phyloP scores from a whole-genome alignment of 1,140 invertebrate genomes.

The Campoletis sonorensis region DNA sequence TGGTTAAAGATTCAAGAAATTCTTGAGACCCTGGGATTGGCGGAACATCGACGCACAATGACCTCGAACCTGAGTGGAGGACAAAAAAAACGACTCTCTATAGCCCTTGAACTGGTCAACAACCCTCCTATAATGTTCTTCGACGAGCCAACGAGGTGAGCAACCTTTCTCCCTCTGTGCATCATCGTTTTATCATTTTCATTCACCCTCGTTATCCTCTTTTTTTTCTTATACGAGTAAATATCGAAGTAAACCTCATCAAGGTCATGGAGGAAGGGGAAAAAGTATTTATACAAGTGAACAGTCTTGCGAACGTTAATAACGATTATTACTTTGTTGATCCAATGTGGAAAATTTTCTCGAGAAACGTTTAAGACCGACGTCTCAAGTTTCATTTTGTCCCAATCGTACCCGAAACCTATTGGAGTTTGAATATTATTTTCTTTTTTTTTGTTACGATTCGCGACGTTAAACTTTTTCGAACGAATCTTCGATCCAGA shows the following conservation, averaged over 20 bases:
- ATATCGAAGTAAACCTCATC: too few species aligned
- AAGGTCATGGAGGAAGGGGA: neutral
- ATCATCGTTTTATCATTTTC: conserved; percentile 8
- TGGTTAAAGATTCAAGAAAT: conserved; percentile 90
- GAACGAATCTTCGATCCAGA: too few species aligned
- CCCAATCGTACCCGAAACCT: too few species aligned
- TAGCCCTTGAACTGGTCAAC: conserved; percentile 96
- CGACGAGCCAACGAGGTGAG: conserved; percentile 94
- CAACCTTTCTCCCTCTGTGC: neutral
- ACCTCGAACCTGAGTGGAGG: conserved; percentile 95
- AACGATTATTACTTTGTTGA: too few species aligned
- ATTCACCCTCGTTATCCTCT: neutral
- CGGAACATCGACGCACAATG: conserved; percentile 91
- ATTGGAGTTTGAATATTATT: too few species aligned
- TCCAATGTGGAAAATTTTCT: too few species aligned
- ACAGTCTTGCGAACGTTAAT: too few species aligned
- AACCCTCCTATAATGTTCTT: conserved; percentile 99
- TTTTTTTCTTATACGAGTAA: neutral
- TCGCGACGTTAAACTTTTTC: too few species aligned
- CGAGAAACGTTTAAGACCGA: too few species aligned
- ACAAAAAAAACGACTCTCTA: conserved; percentile 96
- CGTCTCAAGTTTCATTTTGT: too few species aligned
- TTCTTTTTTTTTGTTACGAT: too few species aligned
- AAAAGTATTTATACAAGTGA: too few species aligned
- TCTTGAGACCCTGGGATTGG: conserved; percentile 90